Conservation (phyloP, 2,113 vertebrate species). For the Pseudolaguvia tuberculata region DNA sequence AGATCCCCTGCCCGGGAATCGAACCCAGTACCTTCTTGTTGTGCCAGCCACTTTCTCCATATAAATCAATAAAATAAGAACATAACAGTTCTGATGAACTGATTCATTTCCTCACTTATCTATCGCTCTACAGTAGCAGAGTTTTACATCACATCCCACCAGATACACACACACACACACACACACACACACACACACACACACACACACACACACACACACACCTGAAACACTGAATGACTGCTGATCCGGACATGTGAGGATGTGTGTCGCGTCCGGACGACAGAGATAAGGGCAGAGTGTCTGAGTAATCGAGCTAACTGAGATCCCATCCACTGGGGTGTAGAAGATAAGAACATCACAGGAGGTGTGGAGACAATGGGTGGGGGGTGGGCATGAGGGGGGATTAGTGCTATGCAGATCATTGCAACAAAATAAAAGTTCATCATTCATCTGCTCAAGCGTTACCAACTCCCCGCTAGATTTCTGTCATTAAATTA, state of each 20-base stretch:
- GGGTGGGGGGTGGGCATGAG: too few relatives aligned
- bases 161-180: too few relatives aligned
- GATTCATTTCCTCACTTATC: too few relatives aligned
- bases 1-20: too few relatives aligned
- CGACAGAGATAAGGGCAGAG: neutral
- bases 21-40: too few relatives aligned
- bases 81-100: too few relatives aligned
- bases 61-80: too few relatives aligned
- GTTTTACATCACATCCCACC: too few relatives aligned
- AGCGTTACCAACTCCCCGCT: conserved; percentile 50
- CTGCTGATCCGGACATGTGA: neutral
- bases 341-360: conserved; percentile 7
- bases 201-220: too few relatives aligned
- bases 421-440: conserved; percentile 53
- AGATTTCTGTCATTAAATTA: conserved; percentile 48
- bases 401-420: conserved; percentile 28
- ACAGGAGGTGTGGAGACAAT: conserved; percentile 17
- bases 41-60: neutral
- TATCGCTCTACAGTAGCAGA: too few relatives aligned
- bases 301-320: neutral
- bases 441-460: conserved; percentile 60
- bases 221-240: conserved; percentile 27
- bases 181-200: too few relatives aligned
- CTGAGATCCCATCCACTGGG: neutral
- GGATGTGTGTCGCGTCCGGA: conserved; percentile 11